phyloP scores from a whole-genome alignment of 2,797 vertebrate genomes.

The Pogoniulus pusillus region DNA sequence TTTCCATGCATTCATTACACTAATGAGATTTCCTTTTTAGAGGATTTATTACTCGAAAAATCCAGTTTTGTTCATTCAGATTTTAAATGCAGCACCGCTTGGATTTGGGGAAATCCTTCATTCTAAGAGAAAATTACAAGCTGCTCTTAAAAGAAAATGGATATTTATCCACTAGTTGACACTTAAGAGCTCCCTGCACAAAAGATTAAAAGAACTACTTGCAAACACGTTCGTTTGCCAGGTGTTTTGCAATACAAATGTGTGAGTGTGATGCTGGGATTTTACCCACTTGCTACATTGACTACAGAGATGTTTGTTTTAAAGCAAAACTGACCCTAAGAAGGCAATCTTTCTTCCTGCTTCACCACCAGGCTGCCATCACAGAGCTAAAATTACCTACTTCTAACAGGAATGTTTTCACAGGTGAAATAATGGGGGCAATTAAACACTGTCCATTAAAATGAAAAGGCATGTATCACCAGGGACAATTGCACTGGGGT shows the following conservation, averaged over 20 bases:
- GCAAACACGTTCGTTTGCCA: background rate
- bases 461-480: background rate
- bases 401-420: background rate
- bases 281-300: background rate
- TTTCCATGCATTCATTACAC: slow-evolving; percentile 56
- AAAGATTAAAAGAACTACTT: background rate
- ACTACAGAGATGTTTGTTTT: background rate
- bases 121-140: background rate
- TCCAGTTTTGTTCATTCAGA: slow-evolving; percentile 6
- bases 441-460: background rate
- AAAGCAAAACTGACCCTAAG: background rate
- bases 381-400: background rate
- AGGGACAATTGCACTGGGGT: background rate
- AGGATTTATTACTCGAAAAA: slow-evolving; percentile 57
- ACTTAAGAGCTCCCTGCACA: background rate
- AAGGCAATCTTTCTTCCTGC: background rate
- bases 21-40: slow-evolving; percentile 56
- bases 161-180: background rate
- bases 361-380: background rate
- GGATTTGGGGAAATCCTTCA: background rate
- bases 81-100: slow-evolving; percentile 18
- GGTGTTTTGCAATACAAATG: background rate
- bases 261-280: background rate
- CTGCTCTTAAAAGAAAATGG: background rate
- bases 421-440: background rate